Evolutionary conservation across 2,888 invertebrate species (phyloP).

Genomic region (Rotaria sp.): DNA sequence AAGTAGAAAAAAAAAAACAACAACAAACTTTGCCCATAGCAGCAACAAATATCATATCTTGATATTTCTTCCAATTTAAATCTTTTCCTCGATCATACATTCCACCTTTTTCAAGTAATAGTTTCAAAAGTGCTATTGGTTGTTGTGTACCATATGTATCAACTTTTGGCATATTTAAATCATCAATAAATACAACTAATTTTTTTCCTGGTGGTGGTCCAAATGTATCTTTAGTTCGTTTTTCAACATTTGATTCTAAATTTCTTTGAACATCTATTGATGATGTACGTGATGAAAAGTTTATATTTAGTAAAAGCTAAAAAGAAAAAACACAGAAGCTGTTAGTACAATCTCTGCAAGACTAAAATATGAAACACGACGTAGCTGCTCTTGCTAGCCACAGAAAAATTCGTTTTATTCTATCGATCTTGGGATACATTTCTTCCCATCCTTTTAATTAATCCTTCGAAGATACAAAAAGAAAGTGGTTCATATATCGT

Average conservation of each 20-base stretch:
- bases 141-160: conserved; percentile 85
- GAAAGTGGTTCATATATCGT: no score
- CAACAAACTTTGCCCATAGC: conserved; percentile 54
- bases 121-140: conserved; percentile 78
- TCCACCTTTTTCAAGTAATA: conserved; percentile 76
- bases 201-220: conserved; percentile 83
- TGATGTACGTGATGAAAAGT: conserved; percentile 82
- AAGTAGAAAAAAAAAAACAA: conserved; percentile 42
- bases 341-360: no score
- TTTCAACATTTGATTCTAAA: conserved; percentile 78
- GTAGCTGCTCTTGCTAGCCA: no score
- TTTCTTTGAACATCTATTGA: conserved; percentile 81
- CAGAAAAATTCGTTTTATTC: no score
- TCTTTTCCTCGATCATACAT: conserved; percentile 82
- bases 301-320: conserved; percentile 59
- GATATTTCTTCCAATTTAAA: conserved; percentile 77
- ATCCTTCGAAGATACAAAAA: no score
- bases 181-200: conserved; percentile 80
- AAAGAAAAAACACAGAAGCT: background rate
- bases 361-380: no score
- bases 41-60: conserved; percentile 64
- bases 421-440: no score
- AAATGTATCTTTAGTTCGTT: conserved; percentile 78
- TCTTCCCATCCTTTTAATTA: no score
- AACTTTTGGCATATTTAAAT: conserved; percentile 82